A percentile compares a stretch with the other conserved stretches of the same genome.
Conservation (phyloP, 2,888 invertebrate species). For the Conus canariensis region DNA sequence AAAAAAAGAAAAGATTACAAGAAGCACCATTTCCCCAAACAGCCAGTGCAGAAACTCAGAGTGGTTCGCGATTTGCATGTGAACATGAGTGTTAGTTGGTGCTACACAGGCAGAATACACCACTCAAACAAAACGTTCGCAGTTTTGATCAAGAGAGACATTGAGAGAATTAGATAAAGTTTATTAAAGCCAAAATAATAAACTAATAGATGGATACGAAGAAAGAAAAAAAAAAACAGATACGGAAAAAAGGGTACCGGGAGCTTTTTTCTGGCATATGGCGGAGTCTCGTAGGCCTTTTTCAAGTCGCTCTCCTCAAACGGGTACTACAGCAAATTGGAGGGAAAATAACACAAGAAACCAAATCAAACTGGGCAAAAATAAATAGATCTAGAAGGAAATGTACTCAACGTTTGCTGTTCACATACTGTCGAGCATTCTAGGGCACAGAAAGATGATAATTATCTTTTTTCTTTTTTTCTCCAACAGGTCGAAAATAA, state of each 20-base stretch:
- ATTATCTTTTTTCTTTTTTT: too few species aligned
- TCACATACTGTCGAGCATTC: not conserved
- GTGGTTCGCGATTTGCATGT: not conserved
- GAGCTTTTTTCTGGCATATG: constrained; percentile 68
- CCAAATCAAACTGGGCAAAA: not conserved
- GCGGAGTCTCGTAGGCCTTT: constrained; percentile 72
- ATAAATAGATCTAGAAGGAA: not conserved
- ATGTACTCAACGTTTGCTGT: too few species aligned
- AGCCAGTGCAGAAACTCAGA: too few species aligned
- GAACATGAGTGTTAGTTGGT: not conserved
- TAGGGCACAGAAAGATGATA: not conserved
- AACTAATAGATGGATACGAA: not conserved
- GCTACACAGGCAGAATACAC: not conserved
- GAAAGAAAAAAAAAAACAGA: not conserved
- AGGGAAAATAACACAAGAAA: not conserved
- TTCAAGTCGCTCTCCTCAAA: constrained; percentile 74
- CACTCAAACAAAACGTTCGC: not conserved
- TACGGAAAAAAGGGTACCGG: constrained; percentile 57
- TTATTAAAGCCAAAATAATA: not conserved
- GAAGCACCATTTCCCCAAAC: too few species aligned
- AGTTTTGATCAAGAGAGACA: not conserved
- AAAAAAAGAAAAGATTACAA: too few species aligned
- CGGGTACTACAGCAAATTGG: constrained; percentile 66
- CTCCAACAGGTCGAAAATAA: too few species aligned
- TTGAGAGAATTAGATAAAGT: not conserved